These are phyloP conservation scores for Drosophila anomelani DNA, from an alignment of 2,888 invertebrate species.

Conservation along the genomic window DNA sequence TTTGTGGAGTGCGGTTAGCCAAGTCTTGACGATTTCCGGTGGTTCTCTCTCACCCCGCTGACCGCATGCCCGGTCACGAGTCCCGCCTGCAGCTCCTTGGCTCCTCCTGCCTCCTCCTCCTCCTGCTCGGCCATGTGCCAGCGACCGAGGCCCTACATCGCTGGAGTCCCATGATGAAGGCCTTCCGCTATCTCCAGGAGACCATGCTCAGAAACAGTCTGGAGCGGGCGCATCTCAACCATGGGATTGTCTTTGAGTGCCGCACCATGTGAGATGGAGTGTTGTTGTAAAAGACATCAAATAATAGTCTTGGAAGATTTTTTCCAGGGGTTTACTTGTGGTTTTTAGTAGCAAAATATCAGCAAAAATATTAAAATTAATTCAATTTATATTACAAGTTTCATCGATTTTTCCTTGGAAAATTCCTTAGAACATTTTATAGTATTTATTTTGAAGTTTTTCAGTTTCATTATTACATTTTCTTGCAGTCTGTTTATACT, in stretches of 20 bases:
- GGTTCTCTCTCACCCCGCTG: neutral
- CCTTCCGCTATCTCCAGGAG: constrained; percentile 78
- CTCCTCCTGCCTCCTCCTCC: constrained; percentile 18
- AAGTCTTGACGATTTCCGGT: neutral
- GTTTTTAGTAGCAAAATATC: too few species aligned
- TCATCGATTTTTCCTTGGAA: too few species aligned
- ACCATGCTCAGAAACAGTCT: constrained; percentile 75
- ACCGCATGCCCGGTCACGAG: constrained; percentile 55
- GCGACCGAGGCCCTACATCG: constrained; percentile 55
- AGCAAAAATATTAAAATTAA: too few species aligned
- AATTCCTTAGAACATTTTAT: too few species aligned
- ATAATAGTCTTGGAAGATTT: too few species aligned
- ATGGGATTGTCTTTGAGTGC: constrained; percentile 80
- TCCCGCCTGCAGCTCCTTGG: constrained; percentile 33
- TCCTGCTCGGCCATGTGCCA: constrained; percentile 30
- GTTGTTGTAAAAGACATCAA: neutral
- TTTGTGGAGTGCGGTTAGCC: neutral
- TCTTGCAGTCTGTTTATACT: too few species aligned
- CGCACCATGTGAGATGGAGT: constrained; percentile 75
- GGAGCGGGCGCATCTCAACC: constrained; percentile 77
- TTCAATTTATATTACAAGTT: too few species aligned
- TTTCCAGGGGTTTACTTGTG: too few species aligned
- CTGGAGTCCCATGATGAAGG: constrained; percentile 65
- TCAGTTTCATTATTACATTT: too few species aligned
- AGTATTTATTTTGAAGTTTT: too few species aligned